These are phyloP conservation scores for Falcunculus frontatus DNA, from an alignment of 2,113 vertebrate species.

Conservation along the genomic window DNA sequence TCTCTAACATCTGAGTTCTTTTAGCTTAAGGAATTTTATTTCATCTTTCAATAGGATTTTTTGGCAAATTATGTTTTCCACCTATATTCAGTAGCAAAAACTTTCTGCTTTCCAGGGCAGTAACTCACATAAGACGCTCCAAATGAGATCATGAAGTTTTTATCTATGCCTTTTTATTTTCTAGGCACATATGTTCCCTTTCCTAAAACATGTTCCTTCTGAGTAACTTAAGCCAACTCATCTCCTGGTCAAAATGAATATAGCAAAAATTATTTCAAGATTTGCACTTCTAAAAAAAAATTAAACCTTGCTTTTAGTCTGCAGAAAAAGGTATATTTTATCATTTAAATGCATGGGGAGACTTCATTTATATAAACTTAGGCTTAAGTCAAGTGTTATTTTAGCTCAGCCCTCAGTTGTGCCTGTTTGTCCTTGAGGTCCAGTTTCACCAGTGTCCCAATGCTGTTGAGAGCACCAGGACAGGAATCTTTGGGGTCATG, in stretches of 20 bases:
- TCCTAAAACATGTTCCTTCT: background rate
- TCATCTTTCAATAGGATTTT: background rate
- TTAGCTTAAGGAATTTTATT: background rate
- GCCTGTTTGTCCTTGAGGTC: background rate
- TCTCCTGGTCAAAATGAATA: background rate
- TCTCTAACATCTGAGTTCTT: background rate
- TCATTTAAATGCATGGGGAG: background rate
- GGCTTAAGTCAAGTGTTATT: background rate
- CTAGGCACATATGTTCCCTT: background rate
- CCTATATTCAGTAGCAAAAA: background rate
- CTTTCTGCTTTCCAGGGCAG: background rate
- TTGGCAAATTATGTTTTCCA: background rate
- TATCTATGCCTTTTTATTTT: background rate
- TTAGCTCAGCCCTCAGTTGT: background rate
- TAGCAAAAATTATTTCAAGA: background rate
- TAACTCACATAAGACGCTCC: background rate
- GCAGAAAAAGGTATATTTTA: background rate
- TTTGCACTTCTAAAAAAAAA: background rate
- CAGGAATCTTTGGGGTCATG: background rate
- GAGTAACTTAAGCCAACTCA: background rate
- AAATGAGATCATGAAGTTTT: conserved; percentile 19
- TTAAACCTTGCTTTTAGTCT: background rate
- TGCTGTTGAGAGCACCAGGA: background rate
- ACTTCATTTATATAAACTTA: background rate
- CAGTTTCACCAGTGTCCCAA: background rate